phyloP scores from a whole-genome alignment of 2,113 vertebrate genomes.

The Aspiorhynchus laticeps region DNA sequence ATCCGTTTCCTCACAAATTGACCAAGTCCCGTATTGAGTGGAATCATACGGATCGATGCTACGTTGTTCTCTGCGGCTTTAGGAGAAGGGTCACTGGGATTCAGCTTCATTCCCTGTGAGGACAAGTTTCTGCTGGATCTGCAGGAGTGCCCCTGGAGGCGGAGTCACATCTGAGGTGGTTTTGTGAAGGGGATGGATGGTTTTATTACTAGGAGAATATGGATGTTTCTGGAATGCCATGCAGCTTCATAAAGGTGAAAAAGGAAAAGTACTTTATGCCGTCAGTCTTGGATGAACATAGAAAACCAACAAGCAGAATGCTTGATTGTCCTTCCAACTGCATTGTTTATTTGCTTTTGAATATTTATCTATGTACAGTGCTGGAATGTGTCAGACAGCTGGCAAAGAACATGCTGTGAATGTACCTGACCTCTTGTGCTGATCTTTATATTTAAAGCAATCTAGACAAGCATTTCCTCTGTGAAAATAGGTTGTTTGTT shows the following conservation, averaged over 20 bases:
- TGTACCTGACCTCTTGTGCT: conserved; percentile 7
- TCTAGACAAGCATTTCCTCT: not conserved
- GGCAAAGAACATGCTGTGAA: not conserved
- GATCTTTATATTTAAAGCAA: not conserved
- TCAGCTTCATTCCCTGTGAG: conserved; percentile 52
- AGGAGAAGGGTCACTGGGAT: conserved; percentile 50
- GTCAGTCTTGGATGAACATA: not conserved
- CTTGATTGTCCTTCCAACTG: conserved; percentile 12
- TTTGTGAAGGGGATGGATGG: not conserved
- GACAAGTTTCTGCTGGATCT: conserved; percentile 63
- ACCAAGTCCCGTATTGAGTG: conserved; percentile 6
- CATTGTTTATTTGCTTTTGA: not conserved
- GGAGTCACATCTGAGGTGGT: not conserved
- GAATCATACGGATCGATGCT: not conserved
- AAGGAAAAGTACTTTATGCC: not conserved
- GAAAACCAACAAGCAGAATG: not conserved
- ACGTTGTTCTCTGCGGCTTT: conserved; percentile 27
- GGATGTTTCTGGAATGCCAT: not conserved
- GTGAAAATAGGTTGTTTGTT: not conserved
- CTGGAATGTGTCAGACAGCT: not conserved
- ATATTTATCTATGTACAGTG: not conserved
- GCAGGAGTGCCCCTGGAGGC: conserved; percentile 52
- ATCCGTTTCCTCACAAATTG: conserved; percentile 15
- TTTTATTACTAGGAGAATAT: conserved; percentile 25
- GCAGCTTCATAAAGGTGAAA: conserved; percentile 7